Evolutionary conservation across 1,140 invertebrate species (phyloP).

Genomic region (Musca domestica): DNA sequence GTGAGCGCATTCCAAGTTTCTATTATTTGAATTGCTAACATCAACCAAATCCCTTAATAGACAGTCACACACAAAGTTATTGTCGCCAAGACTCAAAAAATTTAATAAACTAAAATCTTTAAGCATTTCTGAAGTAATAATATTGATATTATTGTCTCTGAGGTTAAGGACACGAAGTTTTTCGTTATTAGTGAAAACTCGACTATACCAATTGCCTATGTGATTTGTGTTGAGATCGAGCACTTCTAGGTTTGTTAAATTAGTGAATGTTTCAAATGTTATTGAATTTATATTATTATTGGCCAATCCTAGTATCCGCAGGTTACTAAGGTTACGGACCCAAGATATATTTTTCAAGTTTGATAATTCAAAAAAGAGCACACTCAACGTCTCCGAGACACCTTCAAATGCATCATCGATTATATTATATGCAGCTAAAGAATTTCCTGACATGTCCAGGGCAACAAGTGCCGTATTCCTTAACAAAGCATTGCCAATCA

Average conservation of each 20-base stretch:
- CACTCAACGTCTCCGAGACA: slow-evolving; percentile 52
- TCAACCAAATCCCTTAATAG: slow-evolving; percentile 55
- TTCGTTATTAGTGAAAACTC: slow-evolving; percentile 48
- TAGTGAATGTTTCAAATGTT: slow-evolving; percentile 31
- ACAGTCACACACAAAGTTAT: slow-evolving; percentile 60
- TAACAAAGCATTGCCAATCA: slow-evolving; percentile 50
- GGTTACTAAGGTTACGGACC: slow-evolving; percentile 47
- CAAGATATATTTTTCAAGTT: slow-evolving; percentile 50
- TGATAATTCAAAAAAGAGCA: slow-evolving; percentile 55
- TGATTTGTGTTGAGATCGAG: slow-evolving; percentile 58
- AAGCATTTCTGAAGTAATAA: slow-evolving; percentile 56
- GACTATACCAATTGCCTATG: slow-evolving; percentile 56
- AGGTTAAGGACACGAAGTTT: slow-evolving; percentile 54
- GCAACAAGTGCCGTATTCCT: slow-evolving; percentile 52
- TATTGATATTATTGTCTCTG: slow-evolving; percentile 57
- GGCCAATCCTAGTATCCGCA: slow-evolving; percentile 54
- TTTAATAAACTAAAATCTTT: slow-evolving; percentile 49
- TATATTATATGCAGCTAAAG: slow-evolving; percentile 42
- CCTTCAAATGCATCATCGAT: slow-evolving; percentile 47
- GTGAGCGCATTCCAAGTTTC: slow-evolving; percentile 17
- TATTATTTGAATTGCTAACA: slow-evolving; percentile 45
- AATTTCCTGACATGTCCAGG: slow-evolving; percentile 59
- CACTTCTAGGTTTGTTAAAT: slow-evolving; percentile 53
- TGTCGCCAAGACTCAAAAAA: slow-evolving; percentile 54
- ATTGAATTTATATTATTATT: slow-evolving; percentile 56